Conservation (phyloP, 2,113 vertebrate species). For the Brachypteracias leptosomus region DNA sequence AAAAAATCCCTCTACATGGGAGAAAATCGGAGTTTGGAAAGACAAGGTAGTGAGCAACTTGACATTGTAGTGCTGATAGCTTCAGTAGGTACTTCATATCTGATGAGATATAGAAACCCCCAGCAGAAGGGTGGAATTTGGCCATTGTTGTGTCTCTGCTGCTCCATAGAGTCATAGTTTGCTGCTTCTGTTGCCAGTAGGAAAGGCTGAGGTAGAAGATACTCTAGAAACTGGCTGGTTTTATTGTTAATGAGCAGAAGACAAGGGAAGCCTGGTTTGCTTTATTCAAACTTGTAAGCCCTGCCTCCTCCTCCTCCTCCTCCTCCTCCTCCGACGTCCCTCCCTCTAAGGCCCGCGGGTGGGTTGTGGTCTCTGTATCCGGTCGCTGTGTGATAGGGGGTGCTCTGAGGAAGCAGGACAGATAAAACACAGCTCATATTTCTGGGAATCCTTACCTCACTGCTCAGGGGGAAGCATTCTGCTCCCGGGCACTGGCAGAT, state of each 20-base stretch:
- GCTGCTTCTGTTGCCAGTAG: background rate
- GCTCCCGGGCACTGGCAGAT: conserved; percentile 9
- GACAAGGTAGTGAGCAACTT: background rate
- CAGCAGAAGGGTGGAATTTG: background rate
- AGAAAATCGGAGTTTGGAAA: background rate
- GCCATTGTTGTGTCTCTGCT: background rate
- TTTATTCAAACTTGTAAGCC: background rate
- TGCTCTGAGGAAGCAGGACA: conserved; percentile 23
- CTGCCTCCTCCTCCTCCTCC: background rate
- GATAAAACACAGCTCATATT: conserved; percentile 9
- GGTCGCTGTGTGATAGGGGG: background rate
- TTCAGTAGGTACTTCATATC: accelerated
- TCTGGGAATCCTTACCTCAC: conserved; percentile 64
- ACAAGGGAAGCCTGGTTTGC: background rate
- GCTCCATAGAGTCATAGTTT: background rate
- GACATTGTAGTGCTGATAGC: background rate
- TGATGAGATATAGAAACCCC: background rate
- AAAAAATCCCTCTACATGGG: background rate
- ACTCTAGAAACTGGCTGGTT: background rate
- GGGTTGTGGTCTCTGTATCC: conserved; percentile 48
- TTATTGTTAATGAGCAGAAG: background rate
- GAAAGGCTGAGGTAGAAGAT: background rate
- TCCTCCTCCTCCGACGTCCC: background rate
- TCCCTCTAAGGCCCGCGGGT: background rate
- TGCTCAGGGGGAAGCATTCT: conserved; percentile 13